Conservation (phyloP, 2,888 invertebrate species). For the Pollenia amentaria region DNA sequence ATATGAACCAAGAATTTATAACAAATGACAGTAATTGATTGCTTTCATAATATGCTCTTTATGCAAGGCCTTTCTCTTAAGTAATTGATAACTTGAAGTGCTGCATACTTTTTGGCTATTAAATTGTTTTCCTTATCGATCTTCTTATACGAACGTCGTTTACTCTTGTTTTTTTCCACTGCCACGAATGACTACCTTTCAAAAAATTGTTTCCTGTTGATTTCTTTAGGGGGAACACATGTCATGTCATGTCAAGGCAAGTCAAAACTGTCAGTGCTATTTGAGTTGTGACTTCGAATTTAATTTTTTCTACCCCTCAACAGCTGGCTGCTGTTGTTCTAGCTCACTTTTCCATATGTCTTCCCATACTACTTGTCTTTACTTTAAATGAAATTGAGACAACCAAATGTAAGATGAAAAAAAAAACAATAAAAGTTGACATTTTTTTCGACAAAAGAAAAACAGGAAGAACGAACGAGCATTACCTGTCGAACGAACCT, state of each 20-base stretch:
- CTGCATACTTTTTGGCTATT: no score
- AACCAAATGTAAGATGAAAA: background rate
- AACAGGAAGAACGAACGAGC: background rate
- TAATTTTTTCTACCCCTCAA: constrained; percentile 17
- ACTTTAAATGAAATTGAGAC: background rate
- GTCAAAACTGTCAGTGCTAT: constrained; percentile 66
- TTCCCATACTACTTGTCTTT: background rate
- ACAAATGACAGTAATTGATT: no score
- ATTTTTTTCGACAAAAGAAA: background rate
- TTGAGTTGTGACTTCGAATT: constrained; percentile 63
- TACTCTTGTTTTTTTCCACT: background rate
- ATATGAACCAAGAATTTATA: no score
- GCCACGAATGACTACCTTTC: background rate
- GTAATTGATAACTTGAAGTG: no score
- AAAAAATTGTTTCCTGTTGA: constrained; percentile 62
- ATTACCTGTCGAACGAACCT: background rate
- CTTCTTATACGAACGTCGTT: background rate
- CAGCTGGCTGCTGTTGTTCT: background rate
- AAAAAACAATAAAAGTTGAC: constrained; percentile 1
- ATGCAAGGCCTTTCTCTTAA: no score
- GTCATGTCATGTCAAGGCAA: constrained; percentile 68
- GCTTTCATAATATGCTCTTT: no score
- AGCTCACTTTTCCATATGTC: constrained; percentile 18
- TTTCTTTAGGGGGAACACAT: constrained; percentile 73
- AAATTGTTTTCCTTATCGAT: no score